Percentiles rank a stretch among this genome's conserved stretches.
These are phyloP conservation scores for Tethya wilhelma DNA, from an alignment of 37 sponge, comb jelly and placozoan species.

Conservation along the genomic window DNA sequence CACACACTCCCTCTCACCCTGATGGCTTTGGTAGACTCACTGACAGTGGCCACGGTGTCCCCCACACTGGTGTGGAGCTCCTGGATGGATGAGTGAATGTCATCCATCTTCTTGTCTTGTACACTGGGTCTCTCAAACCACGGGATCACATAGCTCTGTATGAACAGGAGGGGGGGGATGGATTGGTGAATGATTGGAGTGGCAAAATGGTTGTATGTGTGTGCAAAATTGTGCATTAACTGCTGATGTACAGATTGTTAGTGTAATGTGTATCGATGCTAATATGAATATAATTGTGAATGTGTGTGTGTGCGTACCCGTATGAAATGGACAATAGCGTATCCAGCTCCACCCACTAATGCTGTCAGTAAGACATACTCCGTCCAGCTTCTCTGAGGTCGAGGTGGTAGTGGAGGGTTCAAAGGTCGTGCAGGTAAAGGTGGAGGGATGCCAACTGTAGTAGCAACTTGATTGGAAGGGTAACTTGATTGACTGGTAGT, in stretches of 20 bases:
- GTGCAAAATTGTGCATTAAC: not conserved
- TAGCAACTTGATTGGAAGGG: not conserved
- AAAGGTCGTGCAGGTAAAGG: slow-evolving; percentile 35
- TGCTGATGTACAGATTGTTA: too few relatives aligned
- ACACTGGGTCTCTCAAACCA: not conserved
- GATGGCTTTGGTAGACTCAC: not conserved
- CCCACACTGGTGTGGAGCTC: not conserved
- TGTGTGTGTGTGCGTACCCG: slow-evolving; percentile 12
- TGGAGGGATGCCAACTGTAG: not conserved
- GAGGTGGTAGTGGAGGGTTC: not conserved
- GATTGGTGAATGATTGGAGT: too few relatives aligned
- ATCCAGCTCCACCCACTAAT: slow-evolving; percentile 55
- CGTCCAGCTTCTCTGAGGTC: slow-evolving; percentile 27
- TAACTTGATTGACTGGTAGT: not conserved
- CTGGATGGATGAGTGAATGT: not conserved
- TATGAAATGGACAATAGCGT: slow-evolving; percentile 33
- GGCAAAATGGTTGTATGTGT: not conserved
- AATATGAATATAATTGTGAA: not conserved
- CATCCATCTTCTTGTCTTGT: not conserved
- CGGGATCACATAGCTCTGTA: not conserved
- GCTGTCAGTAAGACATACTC: slow-evolving; percentile 43
- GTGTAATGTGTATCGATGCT: too few relatives aligned
- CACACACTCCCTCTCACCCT: not conserved
- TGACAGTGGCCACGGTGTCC: not conserved
- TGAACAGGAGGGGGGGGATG: too few relatives aligned